Evolutionary conservation across 1,140 invertebrate species (phyloP).

Genomic region (Brachionus manjavacas): DNA sequence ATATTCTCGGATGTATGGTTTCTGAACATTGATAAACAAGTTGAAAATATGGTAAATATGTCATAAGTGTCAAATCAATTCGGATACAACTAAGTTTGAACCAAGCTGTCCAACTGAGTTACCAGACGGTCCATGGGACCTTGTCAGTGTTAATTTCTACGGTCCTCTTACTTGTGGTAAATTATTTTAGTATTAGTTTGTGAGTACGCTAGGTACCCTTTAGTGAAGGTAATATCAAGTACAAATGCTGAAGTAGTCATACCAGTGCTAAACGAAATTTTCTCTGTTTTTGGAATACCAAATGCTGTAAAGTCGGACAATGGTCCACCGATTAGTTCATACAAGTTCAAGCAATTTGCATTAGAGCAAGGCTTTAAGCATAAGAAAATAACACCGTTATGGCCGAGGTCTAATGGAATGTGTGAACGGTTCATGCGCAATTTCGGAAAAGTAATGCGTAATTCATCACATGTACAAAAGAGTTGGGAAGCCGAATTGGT

Average conservation of each 20-base stretch:
- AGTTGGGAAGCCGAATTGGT: background rate
- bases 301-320: conserved; percentile 44
- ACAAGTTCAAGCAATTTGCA: conserved; percentile 42
- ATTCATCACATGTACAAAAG: background rate
- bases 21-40: too few species aligned
- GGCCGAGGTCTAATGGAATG: conserved; percentile 43
- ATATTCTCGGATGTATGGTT: conserved; percentile 47
- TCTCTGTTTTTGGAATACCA: conserved; percentile 45
- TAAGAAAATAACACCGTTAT: conserved; percentile 44
- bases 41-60: conserved; percentile 43
- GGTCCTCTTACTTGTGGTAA: too few species aligned
- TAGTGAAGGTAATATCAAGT: conserved; percentile 46
- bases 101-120: too few species aligned
- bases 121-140: too few species aligned
- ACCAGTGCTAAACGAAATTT: conserved; percentile 43
- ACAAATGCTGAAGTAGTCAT: conserved; percentile 43
- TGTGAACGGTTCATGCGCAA: conserved; percentile 43
- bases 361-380: conserved; percentile 42
- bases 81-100: conserved; percentile 43
- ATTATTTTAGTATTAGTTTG: too few species aligned
- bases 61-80: conserved; percentile 44
- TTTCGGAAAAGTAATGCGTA: conserved; percentile 11
- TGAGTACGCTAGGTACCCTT: too few species aligned
- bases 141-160: too few species aligned
- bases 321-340: conserved; percentile 44